Evolutionary conservation across 2,113 vertebrate genomes (phyloP).

Genomic region (Poeciliopsis prolifica): DNA sequence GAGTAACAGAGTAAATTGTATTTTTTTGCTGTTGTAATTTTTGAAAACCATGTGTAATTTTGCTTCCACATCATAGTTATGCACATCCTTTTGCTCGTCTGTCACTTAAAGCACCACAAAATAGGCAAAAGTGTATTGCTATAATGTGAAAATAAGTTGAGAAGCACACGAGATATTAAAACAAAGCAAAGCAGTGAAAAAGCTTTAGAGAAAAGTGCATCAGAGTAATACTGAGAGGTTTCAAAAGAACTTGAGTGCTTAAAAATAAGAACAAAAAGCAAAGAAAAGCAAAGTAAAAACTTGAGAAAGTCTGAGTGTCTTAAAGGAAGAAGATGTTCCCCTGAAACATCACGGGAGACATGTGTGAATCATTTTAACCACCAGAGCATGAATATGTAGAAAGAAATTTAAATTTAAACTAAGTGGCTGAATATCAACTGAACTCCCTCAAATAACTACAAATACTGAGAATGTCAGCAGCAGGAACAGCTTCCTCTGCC

Average conservation of each 20-base stretch:
- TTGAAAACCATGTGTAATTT: not conserved
- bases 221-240: constrained; percentile 13
- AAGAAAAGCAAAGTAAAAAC: constrained; percentile 10
- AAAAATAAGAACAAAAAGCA: not conserved
- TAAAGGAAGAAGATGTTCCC: not conserved
- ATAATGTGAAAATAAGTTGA: no score
- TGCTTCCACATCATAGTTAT: not conserved
- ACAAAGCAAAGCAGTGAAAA: constrained; percentile 9
- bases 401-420: not conserved
- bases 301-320: constrained; percentile 4
- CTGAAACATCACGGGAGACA: not conserved
- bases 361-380: not conserved
- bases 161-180: no score
- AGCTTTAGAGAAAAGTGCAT: constrained; percentile 17
- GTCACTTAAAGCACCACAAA: no score
- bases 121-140: no score
- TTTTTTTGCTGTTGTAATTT: not conserved
- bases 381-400: constrained; percentile 8
- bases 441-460: not conserved
- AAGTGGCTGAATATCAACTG: constrained; percentile 9
- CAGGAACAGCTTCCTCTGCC: not conserved
- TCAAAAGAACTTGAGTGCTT: constrained; percentile 5
- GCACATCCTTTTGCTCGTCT: no score
- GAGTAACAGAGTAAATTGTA: no score
- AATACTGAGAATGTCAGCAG: constrained; percentile 1